Evolutionary conservation across 2,113 vertebrate genomes (phyloP).

Genomic region (Sebastes fasciatus): DNA sequence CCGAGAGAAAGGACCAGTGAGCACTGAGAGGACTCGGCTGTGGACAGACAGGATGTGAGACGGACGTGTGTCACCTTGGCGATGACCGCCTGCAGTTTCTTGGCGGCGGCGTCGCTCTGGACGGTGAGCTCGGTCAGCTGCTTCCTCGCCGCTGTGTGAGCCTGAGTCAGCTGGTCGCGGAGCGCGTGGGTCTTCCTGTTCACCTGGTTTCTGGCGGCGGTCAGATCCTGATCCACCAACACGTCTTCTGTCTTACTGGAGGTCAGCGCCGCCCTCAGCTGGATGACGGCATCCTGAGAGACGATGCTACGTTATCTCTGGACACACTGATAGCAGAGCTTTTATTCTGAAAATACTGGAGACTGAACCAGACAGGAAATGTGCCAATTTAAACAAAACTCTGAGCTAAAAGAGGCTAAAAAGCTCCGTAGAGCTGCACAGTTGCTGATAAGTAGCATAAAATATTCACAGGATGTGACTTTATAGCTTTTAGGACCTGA

Average conservation of each 20-base stretch:
- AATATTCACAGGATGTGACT: no score
- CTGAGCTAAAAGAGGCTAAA: no score
- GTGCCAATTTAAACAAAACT: no score
- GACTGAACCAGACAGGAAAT: no score
- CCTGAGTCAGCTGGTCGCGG: neutral
- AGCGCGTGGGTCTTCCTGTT: neutral
- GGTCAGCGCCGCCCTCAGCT: neutral
- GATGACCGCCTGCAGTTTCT: conserved; percentile 14
- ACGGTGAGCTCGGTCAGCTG: conserved; percentile 27
- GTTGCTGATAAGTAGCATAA: no score
- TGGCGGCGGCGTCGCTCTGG: neutral
- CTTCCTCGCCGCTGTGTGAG: neutral
- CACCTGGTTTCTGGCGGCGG: rapidly evolving
- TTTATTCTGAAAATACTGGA: no score
- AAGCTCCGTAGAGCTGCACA: no score
- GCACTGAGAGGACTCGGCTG: neutral
- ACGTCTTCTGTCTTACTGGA: rapidly evolving
- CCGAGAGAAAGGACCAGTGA: neutral
- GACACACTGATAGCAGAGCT: no score
- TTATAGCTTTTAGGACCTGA: no score
- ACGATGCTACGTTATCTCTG: neutral
- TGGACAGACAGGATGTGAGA: neutral
- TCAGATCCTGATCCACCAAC: neutral
- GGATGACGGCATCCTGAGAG: neutral
- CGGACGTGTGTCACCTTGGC: conserved; percentile 21